Evolutionary conservation across 2,113 vertebrate genomes (phyloP).

Genomic region (Tonatia bakeri): DNA sequence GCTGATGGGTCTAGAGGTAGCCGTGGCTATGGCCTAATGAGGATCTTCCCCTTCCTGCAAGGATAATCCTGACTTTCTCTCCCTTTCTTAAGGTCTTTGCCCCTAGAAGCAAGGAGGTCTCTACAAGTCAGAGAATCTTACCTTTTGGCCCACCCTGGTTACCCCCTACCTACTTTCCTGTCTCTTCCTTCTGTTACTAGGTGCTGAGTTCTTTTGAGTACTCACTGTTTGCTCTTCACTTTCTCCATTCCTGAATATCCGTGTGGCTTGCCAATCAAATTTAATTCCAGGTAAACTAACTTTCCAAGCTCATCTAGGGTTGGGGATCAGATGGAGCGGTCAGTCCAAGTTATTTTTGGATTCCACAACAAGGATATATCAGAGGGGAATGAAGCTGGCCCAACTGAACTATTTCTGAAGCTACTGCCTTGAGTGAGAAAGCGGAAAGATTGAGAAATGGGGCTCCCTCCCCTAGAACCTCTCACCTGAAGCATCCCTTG

Average conservation of each 20-base stretch:
- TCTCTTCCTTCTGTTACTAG: background rate
- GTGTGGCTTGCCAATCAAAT: background rate
- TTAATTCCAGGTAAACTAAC: background rate
- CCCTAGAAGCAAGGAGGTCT: background rate
- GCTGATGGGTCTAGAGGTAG: background rate
- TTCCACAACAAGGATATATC: background rate
- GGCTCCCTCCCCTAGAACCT: background rate
- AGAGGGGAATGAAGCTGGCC: background rate
- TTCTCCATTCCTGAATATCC: background rate
- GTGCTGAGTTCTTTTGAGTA: background rate
- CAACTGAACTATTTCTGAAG: background rate
- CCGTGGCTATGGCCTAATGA: background rate
- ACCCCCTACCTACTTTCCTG: background rate
- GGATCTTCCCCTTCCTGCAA: background rate
- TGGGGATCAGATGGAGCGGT: background rate
- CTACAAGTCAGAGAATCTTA: background rate
- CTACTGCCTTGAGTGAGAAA: background rate
- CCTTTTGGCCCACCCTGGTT: background rate
- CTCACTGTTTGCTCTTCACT: background rate
- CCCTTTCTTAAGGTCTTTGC: background rate
- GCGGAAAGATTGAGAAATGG: background rate
- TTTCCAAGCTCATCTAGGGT: background rate
- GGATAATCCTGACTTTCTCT: background rate
- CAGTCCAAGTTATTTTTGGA: background rate
- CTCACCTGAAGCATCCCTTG: background rate